These are phyloP conservation scores for Zygogramma bicolorata DNA, from an alignment of 2,888 invertebrate genomes.

Conservation along the genomic window DNA sequence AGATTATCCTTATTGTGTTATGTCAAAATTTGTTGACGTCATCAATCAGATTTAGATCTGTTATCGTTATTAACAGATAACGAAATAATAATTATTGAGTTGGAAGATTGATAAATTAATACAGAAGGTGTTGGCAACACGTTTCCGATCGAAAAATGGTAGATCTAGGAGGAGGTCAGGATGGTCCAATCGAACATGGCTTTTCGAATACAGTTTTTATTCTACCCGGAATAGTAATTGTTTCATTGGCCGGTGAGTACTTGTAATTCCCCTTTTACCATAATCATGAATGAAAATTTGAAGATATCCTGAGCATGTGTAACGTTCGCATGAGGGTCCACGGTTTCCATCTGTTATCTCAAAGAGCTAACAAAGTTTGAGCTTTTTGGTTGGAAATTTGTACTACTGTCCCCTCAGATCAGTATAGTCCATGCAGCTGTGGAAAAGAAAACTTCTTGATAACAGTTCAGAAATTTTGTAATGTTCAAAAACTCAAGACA, in stretches of 20 bases:
- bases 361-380: not conserved
- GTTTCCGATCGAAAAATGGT: conserved; percentile 74
- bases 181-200: conserved; percentile 86
- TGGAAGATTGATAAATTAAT: not conserved
- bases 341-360: not conserved
- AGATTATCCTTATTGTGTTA: too few species aligned
- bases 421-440: too few species aligned
- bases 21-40: not conserved
- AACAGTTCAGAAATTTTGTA: too few species aligned
- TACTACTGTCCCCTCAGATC: not conserved
- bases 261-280: conserved; percentile 26
- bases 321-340: not conserved
- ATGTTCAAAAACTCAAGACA: too few species aligned
- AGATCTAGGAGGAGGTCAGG: conserved; percentile 83
- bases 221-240: conserved; percentile 84
- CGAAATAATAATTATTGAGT: not conserved
- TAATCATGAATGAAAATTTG: not conserved
- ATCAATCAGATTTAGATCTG: too few species aligned
- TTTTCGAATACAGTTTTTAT: conserved; percentile 91
- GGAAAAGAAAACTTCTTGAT: too few species aligned
- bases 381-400: not conserved
- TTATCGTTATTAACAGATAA: not conserved
- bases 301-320: not conserved
- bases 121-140: not conserved
- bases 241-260: conserved; percentile 81